Evolutionary conservation across 2,888 invertebrate genomes (phyloP).

Genomic region (Eupithecia abbreviata): DNA sequence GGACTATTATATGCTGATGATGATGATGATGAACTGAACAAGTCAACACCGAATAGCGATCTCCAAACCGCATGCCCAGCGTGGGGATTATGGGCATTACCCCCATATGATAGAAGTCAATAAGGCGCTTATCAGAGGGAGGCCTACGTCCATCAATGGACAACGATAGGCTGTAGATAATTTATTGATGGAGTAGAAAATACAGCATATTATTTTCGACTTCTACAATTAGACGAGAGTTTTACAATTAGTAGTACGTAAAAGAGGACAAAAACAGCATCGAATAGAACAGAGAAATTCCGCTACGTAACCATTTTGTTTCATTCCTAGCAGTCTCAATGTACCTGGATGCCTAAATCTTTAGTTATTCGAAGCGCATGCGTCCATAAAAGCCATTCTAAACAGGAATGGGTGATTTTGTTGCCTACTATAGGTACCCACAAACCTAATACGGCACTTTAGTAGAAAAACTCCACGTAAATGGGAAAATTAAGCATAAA

Average conservation of each 20-base stretch:
- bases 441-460: conserved; percentile 55
- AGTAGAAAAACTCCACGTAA: conserved; percentile 56
- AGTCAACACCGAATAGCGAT: too few species aligned
- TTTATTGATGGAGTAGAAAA: too few species aligned
- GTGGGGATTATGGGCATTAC: too few species aligned
- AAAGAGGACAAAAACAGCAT: background rate
- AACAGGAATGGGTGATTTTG: conserved; percentile 65
- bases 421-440: conserved; percentile 62
- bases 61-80: too few species aligned
- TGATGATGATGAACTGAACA: too few species aligned
- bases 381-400: conserved; percentile 57
- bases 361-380: conserved; percentile 50
- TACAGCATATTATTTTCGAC: too few species aligned
- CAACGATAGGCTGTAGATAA: too few species aligned
- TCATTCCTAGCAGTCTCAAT: background rate
- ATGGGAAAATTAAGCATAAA: conserved; percentile 61
- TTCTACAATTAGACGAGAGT: too few species aligned
- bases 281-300: background rate
- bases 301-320: background rate
- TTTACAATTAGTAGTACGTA: background rate
- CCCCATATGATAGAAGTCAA: too few species aligned
- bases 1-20: too few species aligned
- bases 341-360: conserved; percentile 22
- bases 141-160: too few species aligned
- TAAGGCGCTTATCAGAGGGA: too few species aligned